These are phyloP conservation scores for Drosophila murphyi DNA, from an alignment of 1,140 invertebrate genomes.

Conservation along the genomic window DNA sequence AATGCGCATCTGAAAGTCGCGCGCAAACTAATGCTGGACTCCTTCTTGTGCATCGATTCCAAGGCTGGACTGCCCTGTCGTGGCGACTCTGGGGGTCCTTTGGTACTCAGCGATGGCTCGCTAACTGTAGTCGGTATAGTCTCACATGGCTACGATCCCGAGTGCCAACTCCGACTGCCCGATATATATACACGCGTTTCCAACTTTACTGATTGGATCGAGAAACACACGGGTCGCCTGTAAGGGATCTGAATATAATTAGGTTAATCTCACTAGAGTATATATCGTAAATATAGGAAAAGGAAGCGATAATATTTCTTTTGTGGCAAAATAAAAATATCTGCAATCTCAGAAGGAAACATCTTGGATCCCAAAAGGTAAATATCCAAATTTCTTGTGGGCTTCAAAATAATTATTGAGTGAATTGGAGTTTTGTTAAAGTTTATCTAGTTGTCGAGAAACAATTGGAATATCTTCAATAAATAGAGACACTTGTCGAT, in stretches of 20 bases:
- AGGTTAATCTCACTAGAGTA: no score
- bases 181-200: conserved; percentile 55
- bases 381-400: no score
- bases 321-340: neutral
- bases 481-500: neutral
- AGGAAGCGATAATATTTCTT: no score
- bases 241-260: no score
- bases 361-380: no score
- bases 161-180: conserved; percentile 40
- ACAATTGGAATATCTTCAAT: neutral
- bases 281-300: no score
- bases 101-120: conserved; percentile 45
- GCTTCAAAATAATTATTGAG: no score
- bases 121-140: conserved; percentile 55
- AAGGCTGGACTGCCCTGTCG: conserved; percentile 47
- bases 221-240: conserved; percentile 12
- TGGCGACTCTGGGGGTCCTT: conserved; percentile 61
- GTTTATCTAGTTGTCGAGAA: no score
- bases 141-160: conserved; percentile 55
- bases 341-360: no score
- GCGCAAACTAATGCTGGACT: conserved; percentile 22
- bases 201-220: conserved; percentile 46
- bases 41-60: conserved; percentile 57
- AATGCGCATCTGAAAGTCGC: conserved; percentile 27
- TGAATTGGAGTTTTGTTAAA: no score